phyloP scores from a whole-genome alignment of 2,797 vertebrate genomes.

The Graptemys geographica region DNA sequence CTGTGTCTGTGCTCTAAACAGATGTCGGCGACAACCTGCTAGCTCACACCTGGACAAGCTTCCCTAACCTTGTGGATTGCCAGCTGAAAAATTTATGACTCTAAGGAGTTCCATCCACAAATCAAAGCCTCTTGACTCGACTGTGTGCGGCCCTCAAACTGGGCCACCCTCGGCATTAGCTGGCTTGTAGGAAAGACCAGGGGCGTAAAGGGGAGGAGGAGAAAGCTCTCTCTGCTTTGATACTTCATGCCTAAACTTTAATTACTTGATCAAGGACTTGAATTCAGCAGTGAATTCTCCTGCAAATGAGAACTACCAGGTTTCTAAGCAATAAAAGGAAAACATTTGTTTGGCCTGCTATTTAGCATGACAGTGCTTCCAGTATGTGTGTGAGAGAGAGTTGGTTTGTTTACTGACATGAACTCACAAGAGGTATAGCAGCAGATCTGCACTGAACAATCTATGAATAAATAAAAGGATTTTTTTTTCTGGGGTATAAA shows the following conservation, averaged over 20 bases:
- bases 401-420: neutral
- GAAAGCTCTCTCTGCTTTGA: conserved; percentile 71
- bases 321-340: conserved; percentile 26
- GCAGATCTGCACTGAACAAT: neutral
- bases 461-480: conserved; percentile 23
- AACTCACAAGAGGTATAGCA: neutral
- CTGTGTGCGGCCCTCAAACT: conserved; percentile 3
- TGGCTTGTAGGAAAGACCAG: conserved; percentile 16
- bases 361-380: neutral
- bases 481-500: neutral
- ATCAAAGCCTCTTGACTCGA: conserved; percentile 81
- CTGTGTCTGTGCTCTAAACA: conserved; percentile 84
- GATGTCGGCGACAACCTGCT: conserved; percentile 92
- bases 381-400: accelerated
- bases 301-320: conserved; percentile 42
- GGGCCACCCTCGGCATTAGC: conserved; percentile 40
- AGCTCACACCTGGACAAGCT: conserved; percentile 90
- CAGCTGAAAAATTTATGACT: conserved; percentile 89
- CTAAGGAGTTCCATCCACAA: conserved; percentile 81
- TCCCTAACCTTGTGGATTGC: conserved; percentile 77
- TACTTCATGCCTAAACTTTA: conserved; percentile 74
- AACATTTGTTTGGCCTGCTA: neutral
- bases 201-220: neutral
- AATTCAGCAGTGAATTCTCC: conserved; percentile 71
- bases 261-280: conserved; percentile 77